Percentiles rank a stretch among this genome's conserved stretches.
Evolutionary conservation across 2,113 vertebrate species (phyloP).

Genomic region (Dermatemys mawii): DNA sequence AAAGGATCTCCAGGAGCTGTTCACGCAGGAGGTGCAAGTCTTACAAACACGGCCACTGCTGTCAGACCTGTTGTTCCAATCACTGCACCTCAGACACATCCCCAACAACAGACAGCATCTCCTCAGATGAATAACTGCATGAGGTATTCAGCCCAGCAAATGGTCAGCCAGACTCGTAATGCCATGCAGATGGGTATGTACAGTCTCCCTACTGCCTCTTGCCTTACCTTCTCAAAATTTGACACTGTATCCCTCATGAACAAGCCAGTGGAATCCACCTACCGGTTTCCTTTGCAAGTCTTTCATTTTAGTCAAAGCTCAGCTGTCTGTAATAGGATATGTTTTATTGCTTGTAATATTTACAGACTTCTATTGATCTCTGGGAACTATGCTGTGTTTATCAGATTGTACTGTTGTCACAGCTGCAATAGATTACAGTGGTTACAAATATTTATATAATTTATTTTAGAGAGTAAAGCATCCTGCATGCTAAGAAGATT

Average conservation of each 20-base stretch:
- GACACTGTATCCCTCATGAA: rapidly evolving
- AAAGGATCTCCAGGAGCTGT: conserved; percentile 79
- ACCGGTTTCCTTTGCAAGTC: not conserved
- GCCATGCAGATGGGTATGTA: conserved; percentile 87
- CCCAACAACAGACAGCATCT: conserved; percentile 83
- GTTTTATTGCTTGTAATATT: conserved; percentile 44
- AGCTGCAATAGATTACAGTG: conserved; percentile 59
- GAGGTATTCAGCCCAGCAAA: conserved; percentile 84
- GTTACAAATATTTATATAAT: conserved; percentile 70
- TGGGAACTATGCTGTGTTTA: conserved; percentile 51
- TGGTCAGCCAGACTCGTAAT: conserved; percentile 80
- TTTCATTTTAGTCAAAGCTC: not conserved
- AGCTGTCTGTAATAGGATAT: not conserved
- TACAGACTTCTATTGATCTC: conserved; percentile 59
- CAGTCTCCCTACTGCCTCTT: rapidly evolving
- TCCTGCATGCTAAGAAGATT: conserved; percentile 40
- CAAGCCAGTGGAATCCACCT: not conserved
- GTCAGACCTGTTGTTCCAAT: conserved; percentile 81
- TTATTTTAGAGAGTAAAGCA: conserved; percentile 54
- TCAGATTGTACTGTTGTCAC: conserved; percentile 55
- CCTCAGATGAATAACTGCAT: conserved; percentile 87
- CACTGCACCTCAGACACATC: conserved; percentile 72
- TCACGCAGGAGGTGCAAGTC: conserved; percentile 77
- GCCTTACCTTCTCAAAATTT: rapidly evolving
- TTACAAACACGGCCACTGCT: conserved; percentile 72